A percentile compares a stretch with the other conserved stretches of the same genome.
phyloP scores from a whole-genome alignment of 1,140 invertebrate genomes.

The Popillia japonica region DNA sequence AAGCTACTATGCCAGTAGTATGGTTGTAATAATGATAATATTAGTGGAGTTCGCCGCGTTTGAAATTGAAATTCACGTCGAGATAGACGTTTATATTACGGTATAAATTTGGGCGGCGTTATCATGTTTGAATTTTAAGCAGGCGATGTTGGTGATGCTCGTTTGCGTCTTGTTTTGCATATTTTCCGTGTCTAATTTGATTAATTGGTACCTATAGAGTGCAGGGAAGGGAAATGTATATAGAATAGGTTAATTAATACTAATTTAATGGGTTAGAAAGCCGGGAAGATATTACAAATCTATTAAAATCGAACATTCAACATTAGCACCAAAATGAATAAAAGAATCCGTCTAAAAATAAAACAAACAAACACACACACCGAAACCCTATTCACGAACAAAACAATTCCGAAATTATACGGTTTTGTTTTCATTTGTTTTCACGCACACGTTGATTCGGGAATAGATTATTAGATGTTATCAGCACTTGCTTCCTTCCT shows the following conservation, averaged over 20 bases:
- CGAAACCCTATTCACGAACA: not conserved
- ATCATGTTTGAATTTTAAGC: conserved; percentile 20
- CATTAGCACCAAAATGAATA: not conserved
- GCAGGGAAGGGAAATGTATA: too few relatives aligned
- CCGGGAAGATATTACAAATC: too few relatives aligned
- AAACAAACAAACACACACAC: not conserved
- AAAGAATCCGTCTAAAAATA: not conserved
- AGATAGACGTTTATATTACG: conserved; percentile 18
- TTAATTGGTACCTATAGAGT: too few relatives aligned
- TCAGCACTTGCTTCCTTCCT: conserved; percentile 8
- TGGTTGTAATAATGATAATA: not conserved
- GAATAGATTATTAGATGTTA: conserved; percentile 26
- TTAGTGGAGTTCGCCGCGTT: not conserved
- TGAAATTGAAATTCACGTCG: conserved; percentile 22
- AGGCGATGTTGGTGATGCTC: not conserved
- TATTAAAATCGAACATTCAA: too few relatives aligned
- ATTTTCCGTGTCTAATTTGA: not conserved
- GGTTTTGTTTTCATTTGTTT: conserved; percentile 22
- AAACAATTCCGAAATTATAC: conserved; percentile 22
- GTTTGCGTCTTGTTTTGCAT: not conserved
- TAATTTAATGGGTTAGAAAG: too few relatives aligned
- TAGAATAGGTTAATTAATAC: too few relatives aligned
- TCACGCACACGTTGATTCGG: conserved; percentile 30
- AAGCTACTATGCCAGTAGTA: not conserved
- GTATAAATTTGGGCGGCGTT: conserved; percentile 1